Conservation (phyloP, 2,113 vertebrate species). For the Microcebus murinus region DNA sequence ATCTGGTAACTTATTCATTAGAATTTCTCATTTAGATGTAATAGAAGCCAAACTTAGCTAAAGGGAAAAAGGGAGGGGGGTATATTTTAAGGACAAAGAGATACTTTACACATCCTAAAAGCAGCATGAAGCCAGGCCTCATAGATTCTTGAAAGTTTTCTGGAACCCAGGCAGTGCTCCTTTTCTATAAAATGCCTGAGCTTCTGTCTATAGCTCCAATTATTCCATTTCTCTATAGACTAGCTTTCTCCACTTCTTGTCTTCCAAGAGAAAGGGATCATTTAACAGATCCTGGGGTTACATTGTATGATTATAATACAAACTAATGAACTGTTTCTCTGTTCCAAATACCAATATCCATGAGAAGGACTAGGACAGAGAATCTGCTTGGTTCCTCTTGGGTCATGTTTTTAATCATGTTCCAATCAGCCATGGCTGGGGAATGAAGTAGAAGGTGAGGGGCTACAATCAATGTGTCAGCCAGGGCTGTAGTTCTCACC, state of each 20-base stretch:
- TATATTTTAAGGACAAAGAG: neutral
- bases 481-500: neutral
- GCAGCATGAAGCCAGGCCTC: neutral
- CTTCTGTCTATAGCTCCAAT: neutral
- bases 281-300: neutral
- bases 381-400: neutral
- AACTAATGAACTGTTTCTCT: neutral
- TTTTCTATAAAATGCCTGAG: neutral
- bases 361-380: neutral
- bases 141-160: neutral
- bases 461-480: neutral
- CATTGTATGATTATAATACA: neutral
- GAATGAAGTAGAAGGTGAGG: neutral
- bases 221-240: neutral
- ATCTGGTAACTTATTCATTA: neutral
- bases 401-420: neutral
- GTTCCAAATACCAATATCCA: neutral
- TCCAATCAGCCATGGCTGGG: neutral
- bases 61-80: neutral
- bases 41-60: neutral
- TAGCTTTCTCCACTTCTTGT: neutral
- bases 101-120: neutral
- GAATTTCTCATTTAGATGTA: neutral
- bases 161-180: neutral
- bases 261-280: neutral